Evolutionary conservation across 2,888 invertebrate species (phyloP).

Genomic region (Omphaloscelis lunosa): DNA sequence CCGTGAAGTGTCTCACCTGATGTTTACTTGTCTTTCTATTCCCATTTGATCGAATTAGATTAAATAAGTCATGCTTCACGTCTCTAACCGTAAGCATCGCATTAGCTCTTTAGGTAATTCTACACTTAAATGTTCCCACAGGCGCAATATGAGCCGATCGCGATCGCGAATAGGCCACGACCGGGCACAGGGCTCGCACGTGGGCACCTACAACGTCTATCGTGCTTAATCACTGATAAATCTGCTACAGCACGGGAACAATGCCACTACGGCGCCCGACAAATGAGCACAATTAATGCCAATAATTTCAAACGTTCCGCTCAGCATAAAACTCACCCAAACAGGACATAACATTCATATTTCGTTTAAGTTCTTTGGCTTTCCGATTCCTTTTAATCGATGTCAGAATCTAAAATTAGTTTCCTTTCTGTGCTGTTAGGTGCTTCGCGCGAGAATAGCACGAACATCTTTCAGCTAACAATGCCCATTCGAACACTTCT

Average conservation of each 20-base stretch:
- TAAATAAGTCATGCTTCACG: slow-evolving; percentile 67
- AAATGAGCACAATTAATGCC: slow-evolving; percentile 85
- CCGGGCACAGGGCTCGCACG: slow-evolving; percentile 81
- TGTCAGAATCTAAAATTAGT: slow-evolving; percentile 63
- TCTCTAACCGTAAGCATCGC: slow-evolving; percentile 58
- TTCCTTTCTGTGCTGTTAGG: slow-evolving; percentile 51
- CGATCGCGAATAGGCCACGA: slow-evolving; percentile 84
- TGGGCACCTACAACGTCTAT: slow-evolving; percentile 79
- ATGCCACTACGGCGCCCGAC: slow-evolving; percentile 80
- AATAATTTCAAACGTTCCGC: slow-evolving; percentile 73
- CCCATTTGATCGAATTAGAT: slow-evolving; percentile 68
- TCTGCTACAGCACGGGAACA: slow-evolving; percentile 80
- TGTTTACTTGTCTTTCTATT: slow-evolving; percentile 71
- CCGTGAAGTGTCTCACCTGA: slow-evolving; percentile 75
- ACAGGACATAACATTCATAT: slow-evolving; percentile 51
- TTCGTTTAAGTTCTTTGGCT: slow-evolving; percentile 28
- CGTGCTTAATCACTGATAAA: slow-evolving; percentile 83
- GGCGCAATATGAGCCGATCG: slow-evolving; percentile 81
- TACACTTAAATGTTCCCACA: slow-evolving; percentile 77
- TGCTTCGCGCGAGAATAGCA: slow-evolving; percentile 37
- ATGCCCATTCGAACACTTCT: slow-evolving; percentile 67
- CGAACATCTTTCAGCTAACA: slow-evolving; percentile 65
- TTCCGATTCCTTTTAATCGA: slow-evolving; percentile 56
- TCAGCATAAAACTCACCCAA: slow-evolving; percentile 55
- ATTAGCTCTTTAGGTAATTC: slow-evolving; percentile 62